A percentile compares a stretch with the other conserved stretches of the same genome.
These are phyloP conservation scores for Brachionus rubens DNA, from an alignment of 1,140 invertebrate species.

Conservation along the genomic window DNA sequence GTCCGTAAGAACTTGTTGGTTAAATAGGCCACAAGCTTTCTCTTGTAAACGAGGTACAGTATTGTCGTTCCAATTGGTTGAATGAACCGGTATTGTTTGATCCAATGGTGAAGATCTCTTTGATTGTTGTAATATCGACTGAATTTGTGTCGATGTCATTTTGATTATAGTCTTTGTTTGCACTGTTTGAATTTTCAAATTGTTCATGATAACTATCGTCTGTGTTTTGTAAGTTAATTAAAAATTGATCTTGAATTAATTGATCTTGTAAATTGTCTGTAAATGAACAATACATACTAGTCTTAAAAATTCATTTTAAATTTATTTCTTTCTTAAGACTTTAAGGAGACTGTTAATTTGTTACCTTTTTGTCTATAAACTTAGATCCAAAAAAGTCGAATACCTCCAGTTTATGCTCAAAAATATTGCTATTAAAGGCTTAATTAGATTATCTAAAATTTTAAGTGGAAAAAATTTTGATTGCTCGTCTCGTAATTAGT, in stretches of 20 bases:
- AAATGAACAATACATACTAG: neutral
- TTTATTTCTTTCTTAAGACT: neutral
- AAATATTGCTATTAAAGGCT: no score
- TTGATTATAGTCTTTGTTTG: neutral
- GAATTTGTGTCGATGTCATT: neutral
- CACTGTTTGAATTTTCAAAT: no score
- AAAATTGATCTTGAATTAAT: neutral
- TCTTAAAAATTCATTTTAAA: neutral
- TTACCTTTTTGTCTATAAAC: no score
- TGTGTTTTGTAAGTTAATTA: neutral
- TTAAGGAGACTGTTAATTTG: no score
- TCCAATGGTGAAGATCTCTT: neutral
- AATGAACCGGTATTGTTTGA: neutral
- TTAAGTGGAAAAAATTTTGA: no score
- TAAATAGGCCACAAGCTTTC: constrained; percentile 41
- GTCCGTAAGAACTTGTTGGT: neutral
- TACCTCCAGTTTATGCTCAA: no score
- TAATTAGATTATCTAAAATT: no score
- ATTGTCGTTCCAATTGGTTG: constrained; percentile 3
- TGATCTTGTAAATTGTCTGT: neutral
- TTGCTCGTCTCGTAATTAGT: no score
- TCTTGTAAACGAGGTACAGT: constrained; percentile 6
- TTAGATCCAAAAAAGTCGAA: no score
- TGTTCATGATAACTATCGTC: no score
- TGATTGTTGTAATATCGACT: neutral